Base-by-base conservation (phyloP, 2,797 vertebrate species). In the Onychomys torridus region DNA sequence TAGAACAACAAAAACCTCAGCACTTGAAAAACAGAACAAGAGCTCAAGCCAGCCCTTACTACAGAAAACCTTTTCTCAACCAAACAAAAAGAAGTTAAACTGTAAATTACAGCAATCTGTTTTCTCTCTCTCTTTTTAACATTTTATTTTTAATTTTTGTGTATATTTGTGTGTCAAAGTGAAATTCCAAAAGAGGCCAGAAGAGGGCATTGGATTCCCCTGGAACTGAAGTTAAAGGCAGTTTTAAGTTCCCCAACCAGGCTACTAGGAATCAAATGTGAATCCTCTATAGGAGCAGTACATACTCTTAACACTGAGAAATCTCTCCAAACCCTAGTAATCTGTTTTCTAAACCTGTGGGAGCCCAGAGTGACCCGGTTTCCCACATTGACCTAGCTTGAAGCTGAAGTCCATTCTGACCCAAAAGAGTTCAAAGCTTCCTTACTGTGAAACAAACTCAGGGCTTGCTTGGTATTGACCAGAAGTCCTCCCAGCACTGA, bases 261-360 rank as follows among this genome's bases (percentile, higher is more conserved):
- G 16, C 32, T n/a, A 14, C 32, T n/a, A n/a, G 34, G 32, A 67
- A 65, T 32, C 63, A 65, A 65, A 34, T 1, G 3, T 67, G 65
- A 34, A n/a, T 69, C 67, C 5, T 69, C 65, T 69, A 13, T 17
- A 69, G 67, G 32, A 69, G 65, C 65, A 67, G 14, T n/a, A n/a
- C 32, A 69, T 17, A n/a, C 34, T 69, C 14, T 65, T 65, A 69
- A 69, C 32, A 69, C 32, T n/a, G 67, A 69, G 67, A 14, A 17
- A n/a, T 69, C 67, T 69, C 67, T 32, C 32, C 67, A 34, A 69
- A n/a, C 32, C 67, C 67, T 69, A n/a, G 34, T n/a, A 69, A 69
- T 67, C 32, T 43, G 34, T 82, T 94, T 93, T 78, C 76, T 73
- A 82, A 95, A 81, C 55, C 55, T 57, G 55, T 57, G 55, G 55